Evolutionary conservation across 2,888 invertebrate genomes (phyloP).

Genomic region (Ashinkailepas kermadecensis): DNA sequence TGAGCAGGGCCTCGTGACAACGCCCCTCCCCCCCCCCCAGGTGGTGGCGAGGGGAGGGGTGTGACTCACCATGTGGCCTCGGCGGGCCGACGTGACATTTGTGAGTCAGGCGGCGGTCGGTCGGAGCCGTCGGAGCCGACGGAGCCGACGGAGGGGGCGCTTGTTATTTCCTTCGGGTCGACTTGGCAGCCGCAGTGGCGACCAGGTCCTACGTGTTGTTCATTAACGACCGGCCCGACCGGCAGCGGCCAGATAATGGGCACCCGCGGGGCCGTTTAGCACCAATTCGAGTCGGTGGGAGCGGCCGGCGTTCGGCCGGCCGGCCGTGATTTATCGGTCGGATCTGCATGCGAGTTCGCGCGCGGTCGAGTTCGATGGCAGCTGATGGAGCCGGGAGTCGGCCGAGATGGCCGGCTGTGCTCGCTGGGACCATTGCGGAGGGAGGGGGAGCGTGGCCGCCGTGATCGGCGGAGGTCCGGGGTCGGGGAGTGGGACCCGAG

Average conservation of each 20-base stretch:
- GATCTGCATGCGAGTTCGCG: not conserved
- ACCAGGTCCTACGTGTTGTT: not conserved
- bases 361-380: too few relatives aligned
- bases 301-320: not conserved
- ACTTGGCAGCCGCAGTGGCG: not conserved
- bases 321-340: not conserved
- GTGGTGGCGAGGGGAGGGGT: not conserved
- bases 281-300: not conserved
- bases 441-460: not conserved
- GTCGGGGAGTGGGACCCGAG: not conserved
- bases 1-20: too few relatives aligned
- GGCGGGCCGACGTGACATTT: not conserved
- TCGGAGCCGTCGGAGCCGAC: not conserved
- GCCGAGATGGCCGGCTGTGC: too few relatives aligned
- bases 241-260: not conserved
- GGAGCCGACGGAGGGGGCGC: not conserved
- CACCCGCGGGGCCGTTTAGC: slow-evolving; percentile 2
- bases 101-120: not conserved
- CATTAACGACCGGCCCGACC: not conserved
- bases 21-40: too few relatives aligned
- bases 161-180: slow-evolving; percentile 17
- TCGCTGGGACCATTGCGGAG: too few relatives aligned
- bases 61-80: not conserved
- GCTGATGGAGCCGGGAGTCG: too few relatives aligned
- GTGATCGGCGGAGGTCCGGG: not conserved